These are phyloP conservation scores for Hyles euphorbiae DNA, from an alignment of 1,140 invertebrate genomes.

Conservation along the genomic window DNA sequence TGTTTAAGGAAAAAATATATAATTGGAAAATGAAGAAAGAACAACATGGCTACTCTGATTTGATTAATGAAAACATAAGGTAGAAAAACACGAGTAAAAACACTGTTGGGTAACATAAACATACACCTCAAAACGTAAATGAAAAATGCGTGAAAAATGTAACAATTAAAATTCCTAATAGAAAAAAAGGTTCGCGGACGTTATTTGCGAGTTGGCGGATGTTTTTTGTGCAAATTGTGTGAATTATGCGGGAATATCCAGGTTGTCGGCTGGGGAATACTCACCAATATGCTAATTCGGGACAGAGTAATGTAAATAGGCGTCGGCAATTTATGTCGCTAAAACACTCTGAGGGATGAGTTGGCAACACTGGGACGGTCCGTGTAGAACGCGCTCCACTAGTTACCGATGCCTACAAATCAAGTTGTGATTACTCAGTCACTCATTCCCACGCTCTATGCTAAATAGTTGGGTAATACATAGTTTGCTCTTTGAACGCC, in stretches of 20 bases:
- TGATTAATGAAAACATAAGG: not conserved
- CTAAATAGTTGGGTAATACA: constrained; percentile 14
- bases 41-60: not conserved
- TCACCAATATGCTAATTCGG: constrained; percentile 59
- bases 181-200: not conserved
- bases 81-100: no score
- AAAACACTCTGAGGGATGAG: constrained; percentile 42
- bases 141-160: not conserved
- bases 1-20: no score
- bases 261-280: constrained; percentile 52
- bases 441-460: constrained; percentile 26
- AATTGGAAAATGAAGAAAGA: no score
- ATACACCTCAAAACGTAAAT: not conserved
- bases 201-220: constrained; percentile 1
- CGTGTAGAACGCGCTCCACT: constrained; percentile 10
- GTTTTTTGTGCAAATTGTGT: constrained; percentile 39
- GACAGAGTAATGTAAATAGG: constrained; percentile 56
- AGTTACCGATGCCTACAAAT: constrained; percentile 20
- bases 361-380: constrained; percentile 12
- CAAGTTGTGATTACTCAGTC: constrained; percentile 35
- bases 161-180: constrained; percentile 4
- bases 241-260: constrained; percentile 37
- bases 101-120: no score
- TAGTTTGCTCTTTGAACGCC: not conserved
- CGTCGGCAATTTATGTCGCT: constrained; percentile 57